A percentile compares a stretch with the other conserved stretches of the same genome.
These are phyloP conservation scores for Galago senegalensis DNA, from an alignment of 2,797 vertebrate species.

Conservation along the genomic window DNA sequence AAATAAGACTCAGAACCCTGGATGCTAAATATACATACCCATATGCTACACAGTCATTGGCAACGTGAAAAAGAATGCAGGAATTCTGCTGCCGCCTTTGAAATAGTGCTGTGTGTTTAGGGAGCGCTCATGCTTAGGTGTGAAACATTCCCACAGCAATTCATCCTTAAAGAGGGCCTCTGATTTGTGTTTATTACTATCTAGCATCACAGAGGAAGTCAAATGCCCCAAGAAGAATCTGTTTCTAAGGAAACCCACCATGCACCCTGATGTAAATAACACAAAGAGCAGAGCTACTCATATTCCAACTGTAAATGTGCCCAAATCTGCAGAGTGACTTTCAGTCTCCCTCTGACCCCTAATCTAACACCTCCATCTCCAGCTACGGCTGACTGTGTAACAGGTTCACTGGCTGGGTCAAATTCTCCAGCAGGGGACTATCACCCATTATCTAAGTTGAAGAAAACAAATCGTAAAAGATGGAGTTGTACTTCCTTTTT, in stretches of 20 bases:
- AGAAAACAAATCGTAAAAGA: slow-evolving; percentile 43
- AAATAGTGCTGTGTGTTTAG: slow-evolving; percentile 54
- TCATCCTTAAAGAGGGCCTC: slow-evolving; percentile 53
- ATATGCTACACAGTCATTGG: slow-evolving; percentile 22
- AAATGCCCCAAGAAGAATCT: slow-evolving; percentile 74
- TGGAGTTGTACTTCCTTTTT: neutral
- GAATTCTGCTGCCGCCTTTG: slow-evolving; percentile 60
- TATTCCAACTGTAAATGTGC: slow-evolving; percentile 35
- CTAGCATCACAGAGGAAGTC: slow-evolving; percentile 67
- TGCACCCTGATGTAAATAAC: slow-evolving; percentile 68
- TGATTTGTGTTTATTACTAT: slow-evolving; percentile 75
- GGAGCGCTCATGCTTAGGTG: slow-evolving; percentile 57
- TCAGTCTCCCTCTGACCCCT: neutral
- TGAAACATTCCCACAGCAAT: slow-evolving; percentile 72
- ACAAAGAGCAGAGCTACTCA: slow-evolving; percentile 60
- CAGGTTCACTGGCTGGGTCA: slow-evolving; percentile 2
- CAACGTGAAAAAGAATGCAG: slow-evolving; percentile 35
- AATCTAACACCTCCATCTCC: neutral
- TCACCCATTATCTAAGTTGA: neutral
- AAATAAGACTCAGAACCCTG: slow-evolving; percentile 51
- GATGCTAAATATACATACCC: neutral
- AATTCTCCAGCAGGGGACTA: slow-evolving; percentile 12
- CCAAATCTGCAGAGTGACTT: slow-evolving; percentile 34
- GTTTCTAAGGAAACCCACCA: slow-evolving; percentile 76
- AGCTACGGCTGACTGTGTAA: neutral